phyloP scores from a whole-genome alignment of 2,113 vertebrate species.

The Lota lota region DNA sequence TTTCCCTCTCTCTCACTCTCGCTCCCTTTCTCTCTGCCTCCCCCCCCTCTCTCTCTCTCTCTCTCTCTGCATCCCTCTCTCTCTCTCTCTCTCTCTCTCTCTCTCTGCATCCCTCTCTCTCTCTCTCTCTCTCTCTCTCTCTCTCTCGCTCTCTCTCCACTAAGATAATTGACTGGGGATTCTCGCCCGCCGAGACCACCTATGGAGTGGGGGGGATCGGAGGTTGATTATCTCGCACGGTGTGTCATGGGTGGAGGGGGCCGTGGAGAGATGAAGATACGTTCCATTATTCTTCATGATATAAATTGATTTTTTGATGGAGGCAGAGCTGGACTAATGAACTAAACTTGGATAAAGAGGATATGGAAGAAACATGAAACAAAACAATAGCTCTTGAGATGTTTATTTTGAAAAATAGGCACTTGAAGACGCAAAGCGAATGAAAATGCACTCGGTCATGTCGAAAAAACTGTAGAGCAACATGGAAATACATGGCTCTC shows the following conservation, averaged over 20 bases:
- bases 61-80: slow-evolving; percentile 23
- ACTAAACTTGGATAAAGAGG: too few species aligned
- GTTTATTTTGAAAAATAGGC: too few species aligned
- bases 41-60: too few species aligned
- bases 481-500: too few species aligned
- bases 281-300: slow-evolving; percentile 51
- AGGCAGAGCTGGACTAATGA: slow-evolving; percentile 58
- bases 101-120: too few species aligned
- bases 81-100: slow-evolving; percentile 47
- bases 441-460: too few species aligned
- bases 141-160: slow-evolving; percentile 49
- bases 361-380: slow-evolving; percentile 42
- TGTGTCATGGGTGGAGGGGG: slow-evolving; percentile 7
- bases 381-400: slow-evolving; percentile 16
- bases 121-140: too few species aligned
- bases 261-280: slow-evolving; percentile 38
- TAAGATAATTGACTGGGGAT: slow-evolving; percentile 72
- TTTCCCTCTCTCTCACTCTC: too few species aligned
- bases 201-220: slow-evolving; percentile 52
- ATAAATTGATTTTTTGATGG: slow-evolving; percentile 60
- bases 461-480: too few species aligned
- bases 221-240: slow-evolving; percentile 59
- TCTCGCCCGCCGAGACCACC: slow-evolving; percentile 58
- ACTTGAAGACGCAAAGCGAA: too few species aligned
- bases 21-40: too few species aligned